Evolutionary conservation across 2,888 invertebrate species (phyloP), one percentile per base, ranked within the genome.

Genomic region (Sinelater perroti): DNA sequence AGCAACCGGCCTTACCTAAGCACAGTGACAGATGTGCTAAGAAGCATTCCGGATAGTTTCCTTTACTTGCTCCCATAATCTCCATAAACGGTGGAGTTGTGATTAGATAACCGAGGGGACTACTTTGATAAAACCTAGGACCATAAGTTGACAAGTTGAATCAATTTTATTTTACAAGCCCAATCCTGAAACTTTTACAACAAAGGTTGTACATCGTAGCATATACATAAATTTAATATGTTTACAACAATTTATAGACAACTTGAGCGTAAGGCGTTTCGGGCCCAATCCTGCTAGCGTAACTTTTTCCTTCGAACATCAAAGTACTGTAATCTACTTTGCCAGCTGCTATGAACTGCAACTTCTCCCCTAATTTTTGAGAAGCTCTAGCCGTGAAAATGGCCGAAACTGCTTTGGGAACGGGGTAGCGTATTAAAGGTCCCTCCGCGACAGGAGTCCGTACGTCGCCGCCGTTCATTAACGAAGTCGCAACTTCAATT

Each of bases 341-440:
- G 44, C 81, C 70, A 10, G 85, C 76, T 2, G 80, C 81, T 4
- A 77, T 76, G 65, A 88, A 88, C 5, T 80, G 80, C 8, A 85
- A 70, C 2, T 77, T 76, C 20, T 75, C 75, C 0, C 83, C 85
- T 58, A 88, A 82, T 70, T 80, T 85, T 64, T 85, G 84, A 0
- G 87, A 83, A 11, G 79, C 80, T 31, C 69, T 69, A 0, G 84
- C 82, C 0, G 88, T 87, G 74, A 83, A 85, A 10, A 89, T 77
- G 0, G 84, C 84, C 42, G 85, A 83, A 18, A 85, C 84, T 24
- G 84, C 77, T 56, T 78, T 78, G 0, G 86, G 86, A 8, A 76
- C 65, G 2, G 73, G 73, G 55, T 72, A 71, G 24, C 72, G 42
- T 3, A 56, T 35, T 18, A 73, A 44, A 11, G 38, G 18, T 35